phyloP scores from a whole-genome alignment of 2,797 vertebrate genomes.

The Hypotaenidia okinawae region DNA sequence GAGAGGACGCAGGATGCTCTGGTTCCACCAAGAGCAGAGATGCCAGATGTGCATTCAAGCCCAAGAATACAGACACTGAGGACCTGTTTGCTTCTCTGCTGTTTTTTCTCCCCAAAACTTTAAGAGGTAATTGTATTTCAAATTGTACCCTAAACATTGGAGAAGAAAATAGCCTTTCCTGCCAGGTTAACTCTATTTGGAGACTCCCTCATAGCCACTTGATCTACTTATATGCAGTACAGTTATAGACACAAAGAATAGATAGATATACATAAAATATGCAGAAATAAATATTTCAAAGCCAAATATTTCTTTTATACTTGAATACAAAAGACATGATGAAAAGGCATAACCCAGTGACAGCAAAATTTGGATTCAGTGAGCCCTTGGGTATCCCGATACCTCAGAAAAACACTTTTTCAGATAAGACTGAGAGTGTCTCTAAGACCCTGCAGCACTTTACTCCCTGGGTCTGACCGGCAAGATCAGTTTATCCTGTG shows the following conservation, averaged over 20 bases:
- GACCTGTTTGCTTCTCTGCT: not conserved
- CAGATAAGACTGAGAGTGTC: not conserved
- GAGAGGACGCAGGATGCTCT: not conserved
- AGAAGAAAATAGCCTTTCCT: conserved; percentile 16
- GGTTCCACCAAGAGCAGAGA: not conserved
- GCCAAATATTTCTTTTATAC: not conserved
- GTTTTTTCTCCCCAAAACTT: not conserved
- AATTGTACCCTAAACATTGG: not conserved
- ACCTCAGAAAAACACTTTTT: not conserved
- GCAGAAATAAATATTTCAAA: not conserved
- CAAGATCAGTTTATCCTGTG: not conserved
- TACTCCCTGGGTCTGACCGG: not conserved
- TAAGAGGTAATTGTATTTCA: not conserved
- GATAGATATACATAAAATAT: not conserved
- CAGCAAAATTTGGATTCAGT: not conserved
- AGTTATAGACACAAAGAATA: not conserved
- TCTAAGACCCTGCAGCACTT: not conserved
- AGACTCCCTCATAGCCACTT: not conserved
- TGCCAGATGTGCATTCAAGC: not conserved
- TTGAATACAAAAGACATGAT: not conserved
- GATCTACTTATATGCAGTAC: not conserved
- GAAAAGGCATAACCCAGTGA: not conserved
- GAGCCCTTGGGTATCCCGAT: not conserved
- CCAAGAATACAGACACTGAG: not conserved
- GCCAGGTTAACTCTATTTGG: not conserved